Base-by-base conservation (phyloP, 2,113 vertebrate species). In the Dasypus novemcinctus region DNA sequence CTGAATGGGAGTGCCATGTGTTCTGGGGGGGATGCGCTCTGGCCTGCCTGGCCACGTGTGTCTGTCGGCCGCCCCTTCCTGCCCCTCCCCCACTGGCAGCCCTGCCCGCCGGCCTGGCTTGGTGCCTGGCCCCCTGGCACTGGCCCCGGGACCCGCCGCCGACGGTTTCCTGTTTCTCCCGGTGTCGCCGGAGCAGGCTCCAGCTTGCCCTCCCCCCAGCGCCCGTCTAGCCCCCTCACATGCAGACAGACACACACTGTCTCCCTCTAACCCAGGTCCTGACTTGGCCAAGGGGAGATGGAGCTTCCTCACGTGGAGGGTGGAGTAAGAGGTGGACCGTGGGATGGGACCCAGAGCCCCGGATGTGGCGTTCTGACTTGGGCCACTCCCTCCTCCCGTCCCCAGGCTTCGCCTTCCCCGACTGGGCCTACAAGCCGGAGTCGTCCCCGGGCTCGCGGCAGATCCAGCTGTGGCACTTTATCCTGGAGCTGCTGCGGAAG, bases 371-470 rank as follows among this genome's bases (percentile, higher is more conserved):
- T 71, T 78, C 69, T 96, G 79, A 97, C 57, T 87, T 12, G 0
- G 86, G 93, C 95, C 38, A 31, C 88, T 27, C 41, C 87, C 80
- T 83, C 31, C 83, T 20, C 93, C 95, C 49, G 3, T 81, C 91
- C 94, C 20, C 97, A 99, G 99, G 99, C 92, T 99, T 99, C 4
- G 99, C 99, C 95, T 99, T 99, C 97, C 99, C 99, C 17, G 99
- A 99, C 87, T 99, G 99, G 99, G 99, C 99, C 72, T 99, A 99
- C 98, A 99, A 99, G 96, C 99, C 99, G 0, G 99, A 99, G 98
- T 99, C 99, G 0, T 99, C 98, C 46, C 97, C 97, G 1, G 97
- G 97, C 68, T 97, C 97, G 0, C 87, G 97, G 95, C 97, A 97
- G 96, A 97, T 97, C 81, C 97, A 97, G 94, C 93, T 97, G 81